Conservation (phyloP, 2,888 invertebrate genomes). For the Amorpha juglandis region DNA sequence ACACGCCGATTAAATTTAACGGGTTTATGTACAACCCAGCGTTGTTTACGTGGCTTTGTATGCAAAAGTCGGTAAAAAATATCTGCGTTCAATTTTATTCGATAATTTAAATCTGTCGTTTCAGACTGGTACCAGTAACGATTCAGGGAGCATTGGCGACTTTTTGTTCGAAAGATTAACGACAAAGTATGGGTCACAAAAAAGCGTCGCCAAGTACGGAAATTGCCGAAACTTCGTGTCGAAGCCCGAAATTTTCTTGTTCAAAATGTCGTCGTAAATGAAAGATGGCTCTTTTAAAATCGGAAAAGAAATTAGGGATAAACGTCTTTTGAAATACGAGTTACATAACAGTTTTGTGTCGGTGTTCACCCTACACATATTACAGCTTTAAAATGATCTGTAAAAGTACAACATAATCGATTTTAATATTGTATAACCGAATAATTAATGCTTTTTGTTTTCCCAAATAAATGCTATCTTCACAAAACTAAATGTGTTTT, state of each 20-base stretch:
- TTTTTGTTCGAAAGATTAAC: conserved; percentile 82
- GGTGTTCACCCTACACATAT: conserved; percentile 43
- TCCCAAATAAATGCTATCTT: background rate
- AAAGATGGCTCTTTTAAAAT: conserved; percentile 82
- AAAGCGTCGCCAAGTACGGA: conserved; percentile 76
- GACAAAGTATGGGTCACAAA: conserved; percentile 80
- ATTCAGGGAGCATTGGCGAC: conserved; percentile 65
- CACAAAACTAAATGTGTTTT: conserved; percentile 2
- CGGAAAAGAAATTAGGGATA: conserved; percentile 82
- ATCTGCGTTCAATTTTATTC: conserved; percentile 3
- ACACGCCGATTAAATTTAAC: background rate
- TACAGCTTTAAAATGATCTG: background rate
- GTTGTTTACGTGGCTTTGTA: background rate
- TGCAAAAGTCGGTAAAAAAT: background rate
- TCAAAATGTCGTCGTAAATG: conserved; percentile 82
- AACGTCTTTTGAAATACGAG: conserved; percentile 80
- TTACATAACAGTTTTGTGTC: conserved; percentile 70
- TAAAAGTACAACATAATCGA: background rate
- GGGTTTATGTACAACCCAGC: background rate
- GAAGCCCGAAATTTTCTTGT: conserved; percentile 81
- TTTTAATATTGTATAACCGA: background rate
- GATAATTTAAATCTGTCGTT: conserved; percentile 70
- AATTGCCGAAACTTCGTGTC: conserved; percentile 83
- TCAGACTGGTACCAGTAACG: conserved; percentile 70
- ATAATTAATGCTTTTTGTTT: background rate